Evolutionary conservation across 1,140 invertebrate species (phyloP).

Genomic region (Bombus confusus): DNA sequence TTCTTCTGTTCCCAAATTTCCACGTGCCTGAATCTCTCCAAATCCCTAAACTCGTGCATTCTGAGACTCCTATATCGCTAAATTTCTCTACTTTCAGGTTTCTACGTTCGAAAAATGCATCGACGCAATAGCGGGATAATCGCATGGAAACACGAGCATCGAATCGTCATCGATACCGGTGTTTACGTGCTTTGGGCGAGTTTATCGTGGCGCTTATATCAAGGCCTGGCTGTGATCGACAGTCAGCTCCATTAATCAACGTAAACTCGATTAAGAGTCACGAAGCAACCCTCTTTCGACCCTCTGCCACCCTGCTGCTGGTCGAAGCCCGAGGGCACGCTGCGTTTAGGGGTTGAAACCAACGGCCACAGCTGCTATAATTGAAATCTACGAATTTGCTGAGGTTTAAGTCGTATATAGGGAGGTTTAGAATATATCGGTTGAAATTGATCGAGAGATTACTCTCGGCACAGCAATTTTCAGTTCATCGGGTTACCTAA

Average conservation of each 20-base stretch:
- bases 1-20: too few species aligned
- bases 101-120: too few species aligned
- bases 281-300: slow-evolving; percentile 22
- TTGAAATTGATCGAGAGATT: not conserved
- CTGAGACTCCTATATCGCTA: too few species aligned
- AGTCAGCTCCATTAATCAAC: slow-evolving; percentile 50
- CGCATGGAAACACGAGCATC: not conserved
- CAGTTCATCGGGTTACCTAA: not conserved
- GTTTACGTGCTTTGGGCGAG: not conserved
- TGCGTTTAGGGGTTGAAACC: not conserved
- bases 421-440: not conserved
- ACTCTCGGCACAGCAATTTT: not conserved
- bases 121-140: too few species aligned
- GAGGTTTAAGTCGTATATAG: not conserved
- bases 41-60: too few species aligned
- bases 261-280: slow-evolving; percentile 55
- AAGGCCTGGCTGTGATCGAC: slow-evolving; percentile 39
- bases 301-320: not conserved
- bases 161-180: slow-evolving; percentile 22
- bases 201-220: slow-evolving; percentile 19
- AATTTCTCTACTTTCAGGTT: too few species aligned
- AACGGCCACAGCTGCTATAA: not conserved
- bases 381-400: slow-evolving; percentile 15
- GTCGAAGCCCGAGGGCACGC: not conserved
- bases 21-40: too few species aligned